Conservation (phyloP, 2,888 invertebrate species). For the Orchesellides sinensis region DNA sequence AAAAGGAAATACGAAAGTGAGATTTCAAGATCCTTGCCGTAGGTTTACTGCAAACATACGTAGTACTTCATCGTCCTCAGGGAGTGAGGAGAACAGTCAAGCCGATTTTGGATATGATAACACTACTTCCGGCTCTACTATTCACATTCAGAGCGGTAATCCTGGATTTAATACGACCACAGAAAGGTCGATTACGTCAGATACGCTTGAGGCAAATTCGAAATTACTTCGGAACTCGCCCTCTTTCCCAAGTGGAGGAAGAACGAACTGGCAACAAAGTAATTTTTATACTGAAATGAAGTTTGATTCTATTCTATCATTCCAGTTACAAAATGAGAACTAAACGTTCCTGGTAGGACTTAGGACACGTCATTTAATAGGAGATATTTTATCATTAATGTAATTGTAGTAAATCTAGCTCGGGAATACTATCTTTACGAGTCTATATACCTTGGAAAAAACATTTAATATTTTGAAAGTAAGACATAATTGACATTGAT, state of each 20-base stretch:
- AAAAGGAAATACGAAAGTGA: background rate
- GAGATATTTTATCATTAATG: too few species aligned
- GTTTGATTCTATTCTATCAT: too few species aligned
- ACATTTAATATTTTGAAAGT: too few species aligned
- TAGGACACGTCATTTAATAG: too few species aligned
- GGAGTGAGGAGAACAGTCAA: conserved; percentile 20
- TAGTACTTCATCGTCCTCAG: conserved; percentile 14
- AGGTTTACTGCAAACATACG: background rate
- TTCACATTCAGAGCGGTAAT: background rate
- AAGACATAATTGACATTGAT: too few species aligned
- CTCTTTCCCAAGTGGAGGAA: background rate
- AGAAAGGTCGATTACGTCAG: background rate
- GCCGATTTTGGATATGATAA: conserved; percentile 3
- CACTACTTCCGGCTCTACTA: background rate
- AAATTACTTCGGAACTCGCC: conserved; percentile 13
- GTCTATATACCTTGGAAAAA: too few species aligned
- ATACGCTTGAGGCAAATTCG: conserved; percentile 17
- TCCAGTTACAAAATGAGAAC: too few species aligned
- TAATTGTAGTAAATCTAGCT: too few species aligned
- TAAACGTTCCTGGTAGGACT: too few species aligned
- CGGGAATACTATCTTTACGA: too few species aligned
- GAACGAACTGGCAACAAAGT: conserved; percentile 24
- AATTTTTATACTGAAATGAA: conserved; percentile 12
- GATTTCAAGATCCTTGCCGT: conserved; percentile 8
- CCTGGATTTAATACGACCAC: conserved; percentile 9